A percentile compares a stretch with the other conserved stretches of the same genome.
Conservation (phyloP, 2,797 vertebrate species). For the Enoplosus armatus region DNA sequence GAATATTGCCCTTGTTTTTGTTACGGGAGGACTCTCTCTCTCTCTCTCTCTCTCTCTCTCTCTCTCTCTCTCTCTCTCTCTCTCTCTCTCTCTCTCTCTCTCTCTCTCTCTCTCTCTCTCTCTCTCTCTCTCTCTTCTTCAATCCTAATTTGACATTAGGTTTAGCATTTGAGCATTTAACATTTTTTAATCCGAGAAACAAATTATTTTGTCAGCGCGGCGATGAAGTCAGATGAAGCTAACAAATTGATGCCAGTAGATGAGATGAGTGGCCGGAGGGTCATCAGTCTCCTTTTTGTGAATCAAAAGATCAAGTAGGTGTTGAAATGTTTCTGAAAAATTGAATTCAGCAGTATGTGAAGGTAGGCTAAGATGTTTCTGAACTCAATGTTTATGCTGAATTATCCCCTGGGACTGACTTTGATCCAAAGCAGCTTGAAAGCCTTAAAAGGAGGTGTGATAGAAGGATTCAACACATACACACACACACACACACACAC, state of each 20-base stretch:
- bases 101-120: no score
- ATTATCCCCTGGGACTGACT: constrained; percentile 77
- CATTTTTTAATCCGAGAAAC: constrained; percentile 35
- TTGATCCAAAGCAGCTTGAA: constrained; percentile 81
- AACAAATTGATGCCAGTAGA: constrained; percentile 49
- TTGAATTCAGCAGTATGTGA: constrained; percentile 46
- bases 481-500: constrained; percentile 20
- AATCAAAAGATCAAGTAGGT: constrained; percentile 63
- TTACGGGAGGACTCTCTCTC: neutral
- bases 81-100: no score
- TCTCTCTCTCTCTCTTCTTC: no score
- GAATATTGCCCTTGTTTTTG: constrained; percentile 27
- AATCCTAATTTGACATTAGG: constrained; percentile 44
- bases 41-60: no score
- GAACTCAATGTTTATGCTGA: constrained; percentile 70
- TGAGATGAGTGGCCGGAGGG: constrained; percentile 32
- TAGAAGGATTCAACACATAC: constrained; percentile 62
- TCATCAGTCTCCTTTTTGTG: constrained; percentile 38
- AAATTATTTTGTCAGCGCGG: constrained; percentile 41
- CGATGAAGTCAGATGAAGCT: constrained; percentile 55
- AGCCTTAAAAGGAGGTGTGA: constrained; percentile 78
- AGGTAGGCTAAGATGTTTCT: constrained; percentile 66
- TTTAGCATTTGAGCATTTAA: constrained; percentile 62
- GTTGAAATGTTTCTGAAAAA: constrained; percentile 63
- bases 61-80: no score